phyloP scores from a whole-genome alignment of 2,888 invertebrate genomes.

The Xanthia togata region DNA sequence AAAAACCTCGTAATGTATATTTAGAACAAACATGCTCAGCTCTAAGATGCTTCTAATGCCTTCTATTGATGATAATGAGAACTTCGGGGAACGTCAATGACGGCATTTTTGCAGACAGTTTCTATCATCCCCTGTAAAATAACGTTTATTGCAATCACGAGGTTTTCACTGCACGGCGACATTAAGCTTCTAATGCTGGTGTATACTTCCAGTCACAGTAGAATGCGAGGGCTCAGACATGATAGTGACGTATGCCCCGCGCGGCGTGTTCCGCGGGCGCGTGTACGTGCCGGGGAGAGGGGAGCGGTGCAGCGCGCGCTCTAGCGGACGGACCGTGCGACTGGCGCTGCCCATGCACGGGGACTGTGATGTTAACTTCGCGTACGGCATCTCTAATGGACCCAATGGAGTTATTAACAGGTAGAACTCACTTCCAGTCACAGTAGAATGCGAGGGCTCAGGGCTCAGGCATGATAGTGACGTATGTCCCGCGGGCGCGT shows the following conservation, averaged over 20 bases:
- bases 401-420: constrained; percentile 87
- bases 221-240: constrained; percentile 93
- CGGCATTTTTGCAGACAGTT: neutral
- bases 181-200: neutral
- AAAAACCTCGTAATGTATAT: neutral
- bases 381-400: constrained; percentile 85
- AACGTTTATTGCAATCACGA: neutral
- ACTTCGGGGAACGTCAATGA: neutral
- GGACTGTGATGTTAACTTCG: constrained; percentile 91
- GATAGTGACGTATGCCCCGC: constrained; percentile 92
- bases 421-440: constrained; percentile 60
- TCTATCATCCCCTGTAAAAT: neutral
- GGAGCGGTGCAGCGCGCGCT: constrained; percentile 92
- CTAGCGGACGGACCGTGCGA: constrained; percentile 83
- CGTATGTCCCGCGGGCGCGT: neutral
- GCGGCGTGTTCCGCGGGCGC: constrained; percentile 92
- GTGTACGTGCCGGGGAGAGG: constrained; percentile 95
- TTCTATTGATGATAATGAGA: neutral
- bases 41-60: neutral
- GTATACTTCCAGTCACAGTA: constrained; percentile 92
- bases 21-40: neutral
- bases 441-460: neutral
- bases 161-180: neutral
- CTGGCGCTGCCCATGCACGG: constrained; percentile 91
- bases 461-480: neutral